phyloP scores from a whole-genome alignment of 2,888 invertebrate genomes.

The Labia minor region DNA sequence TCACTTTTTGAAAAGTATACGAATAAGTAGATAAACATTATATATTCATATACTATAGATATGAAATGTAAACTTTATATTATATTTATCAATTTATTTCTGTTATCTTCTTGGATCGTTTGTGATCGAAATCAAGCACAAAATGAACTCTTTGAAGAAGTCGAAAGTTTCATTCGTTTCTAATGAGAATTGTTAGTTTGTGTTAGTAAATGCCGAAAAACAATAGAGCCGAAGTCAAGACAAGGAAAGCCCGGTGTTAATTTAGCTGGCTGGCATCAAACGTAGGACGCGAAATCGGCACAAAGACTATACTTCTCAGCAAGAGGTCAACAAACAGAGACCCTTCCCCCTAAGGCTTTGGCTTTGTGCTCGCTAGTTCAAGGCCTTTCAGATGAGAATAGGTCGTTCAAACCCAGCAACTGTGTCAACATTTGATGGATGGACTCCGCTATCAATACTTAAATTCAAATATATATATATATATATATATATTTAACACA shows the following conservation, averaged over 20 bases:
- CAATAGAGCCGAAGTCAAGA: background rate
- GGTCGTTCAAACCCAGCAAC: background rate
- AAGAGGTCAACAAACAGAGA: background rate
- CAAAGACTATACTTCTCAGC: background rate
- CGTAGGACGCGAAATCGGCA: constrained; percentile 7
- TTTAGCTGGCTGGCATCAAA: background rate
- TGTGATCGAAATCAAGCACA: too few species aligned
- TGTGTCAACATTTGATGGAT: constrained; percentile 13
- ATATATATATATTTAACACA: background rate
- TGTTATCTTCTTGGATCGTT: too few species aligned
- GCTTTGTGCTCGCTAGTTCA: background rate
- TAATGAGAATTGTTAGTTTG: background rate
- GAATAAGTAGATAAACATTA: too few species aligned
- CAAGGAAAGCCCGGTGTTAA: background rate
- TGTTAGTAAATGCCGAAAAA: background rate
- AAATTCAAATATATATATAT: background rate
- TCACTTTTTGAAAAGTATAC: too few species aligned
- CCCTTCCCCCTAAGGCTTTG: background rate
- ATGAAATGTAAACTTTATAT: too few species aligned
- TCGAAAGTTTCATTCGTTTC: too few species aligned
- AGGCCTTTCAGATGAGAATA: background rate
- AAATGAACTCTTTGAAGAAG: too few species aligned
- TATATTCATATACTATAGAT: too few species aligned
- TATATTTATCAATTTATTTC: too few species aligned
- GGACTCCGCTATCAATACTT: background rate